These are phyloP conservation scores for Hydrolagus colliei DNA, from an alignment of 2,797 vertebrate genomes.

Conservation along the genomic window DNA sequence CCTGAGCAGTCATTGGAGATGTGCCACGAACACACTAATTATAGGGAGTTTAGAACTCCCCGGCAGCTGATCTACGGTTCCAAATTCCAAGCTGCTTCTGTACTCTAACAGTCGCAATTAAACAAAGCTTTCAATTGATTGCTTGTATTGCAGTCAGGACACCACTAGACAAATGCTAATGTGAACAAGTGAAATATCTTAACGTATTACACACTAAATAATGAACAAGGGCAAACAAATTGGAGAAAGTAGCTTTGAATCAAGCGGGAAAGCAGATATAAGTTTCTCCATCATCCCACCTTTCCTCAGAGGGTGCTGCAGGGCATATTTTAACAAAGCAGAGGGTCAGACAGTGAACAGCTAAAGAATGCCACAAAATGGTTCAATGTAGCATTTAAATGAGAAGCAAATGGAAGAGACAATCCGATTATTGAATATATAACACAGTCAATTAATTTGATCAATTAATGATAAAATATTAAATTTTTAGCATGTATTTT, in stretches of 20 bases:
- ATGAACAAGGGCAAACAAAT: not conserved
- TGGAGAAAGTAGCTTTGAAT: not conserved
- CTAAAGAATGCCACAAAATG: not conserved
- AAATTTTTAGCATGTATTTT: no score
- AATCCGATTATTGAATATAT: not conserved
- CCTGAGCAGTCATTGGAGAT: not conserved
- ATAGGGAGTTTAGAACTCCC: not conserved
- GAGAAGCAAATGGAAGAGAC: not conserved
- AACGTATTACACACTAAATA: not conserved
- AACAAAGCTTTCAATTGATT: not conserved
- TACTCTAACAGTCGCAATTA: not conserved
- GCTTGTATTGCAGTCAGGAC: not conserved
- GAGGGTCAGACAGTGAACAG: not conserved
- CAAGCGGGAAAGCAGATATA: not conserved
- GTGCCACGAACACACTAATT: not conserved
- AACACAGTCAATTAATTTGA: constrained; percentile 11
- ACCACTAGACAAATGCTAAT: not conserved
- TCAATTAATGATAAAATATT: not conserved
- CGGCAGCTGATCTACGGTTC: not conserved
- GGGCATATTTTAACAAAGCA: not conserved
- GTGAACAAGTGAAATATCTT: not conserved
- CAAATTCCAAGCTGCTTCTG: not conserved
- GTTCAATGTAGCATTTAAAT: not conserved
- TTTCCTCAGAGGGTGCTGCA: not conserved
- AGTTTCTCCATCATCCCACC: not conserved